Evolutionary conservation across 2,888 invertebrate genomes (phyloP), one percentile per base, ranked within the genome.

Genomic region (Apantesis nais): DNA sequence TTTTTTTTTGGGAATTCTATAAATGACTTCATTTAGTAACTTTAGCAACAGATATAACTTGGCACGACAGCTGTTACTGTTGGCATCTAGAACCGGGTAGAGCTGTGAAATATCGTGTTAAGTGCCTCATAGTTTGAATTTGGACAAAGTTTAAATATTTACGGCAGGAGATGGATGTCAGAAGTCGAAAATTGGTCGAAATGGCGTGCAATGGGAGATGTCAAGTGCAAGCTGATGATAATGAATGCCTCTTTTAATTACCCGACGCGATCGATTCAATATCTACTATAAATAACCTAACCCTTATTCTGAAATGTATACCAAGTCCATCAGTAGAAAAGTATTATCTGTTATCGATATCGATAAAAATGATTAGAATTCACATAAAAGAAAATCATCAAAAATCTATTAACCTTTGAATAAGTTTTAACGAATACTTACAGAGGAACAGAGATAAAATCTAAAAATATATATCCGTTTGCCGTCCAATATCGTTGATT

Each of bases 401-500:
- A 55, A 62, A 29, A 25, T 12, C 62, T 67, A 71, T 62, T 44
- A 67, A 52, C 63, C 58, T 58, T 58, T 16, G 58, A 58, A 29
- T 25, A 16, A 58, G 25, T 71, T 67, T 34, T 37, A 48, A 60
- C 37, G 55, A 68, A 48, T 70, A 73, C 73, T 79, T 70, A 73
- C 66, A 71, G 64, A 70, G 68, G 71, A 64, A 22, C 66, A 67
- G 60, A 82, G 75, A 77, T 79, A 78, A 78, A 80, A 82, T 76
- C 85, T 86, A 84, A 85, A 92, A 90, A 93, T 94, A 94, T 86
- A 89, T 88, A 90, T 93, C 93, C 93, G 91, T 88, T 88, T 87
- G 89, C 88, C 87, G 90, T 90, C 72, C 74, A 74, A 81, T 82
- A 76, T 74, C 80, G 83, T 79, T 81, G 88, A 91, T 90, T 92